phyloP scores from a whole-genome alignment of 2,113 vertebrate genomes.

The Malurus alboscapulatus region DNA sequence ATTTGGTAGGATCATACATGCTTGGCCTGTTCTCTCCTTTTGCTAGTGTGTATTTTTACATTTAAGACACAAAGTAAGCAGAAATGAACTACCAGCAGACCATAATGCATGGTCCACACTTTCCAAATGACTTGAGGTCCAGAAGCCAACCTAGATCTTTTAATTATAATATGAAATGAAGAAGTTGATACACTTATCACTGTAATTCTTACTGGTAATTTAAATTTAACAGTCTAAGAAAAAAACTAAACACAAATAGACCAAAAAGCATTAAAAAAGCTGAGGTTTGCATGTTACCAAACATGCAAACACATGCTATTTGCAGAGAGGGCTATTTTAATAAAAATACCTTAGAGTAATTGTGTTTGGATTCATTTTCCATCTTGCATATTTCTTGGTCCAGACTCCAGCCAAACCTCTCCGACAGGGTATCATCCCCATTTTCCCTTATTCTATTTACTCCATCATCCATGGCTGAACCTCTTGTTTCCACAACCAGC shows the following conservation, averaged over 20 bases:
- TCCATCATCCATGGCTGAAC: conserved; percentile 85
- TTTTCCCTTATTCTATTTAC: conserved; percentile 81
- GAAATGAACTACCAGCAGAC: not conserved
- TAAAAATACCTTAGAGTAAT: conserved; percentile 78
- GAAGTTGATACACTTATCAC: not conserved
- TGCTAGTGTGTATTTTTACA: not conserved
- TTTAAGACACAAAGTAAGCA: not conserved
- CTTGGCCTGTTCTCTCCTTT: not conserved
- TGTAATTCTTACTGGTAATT: not conserved
- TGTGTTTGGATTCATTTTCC: conserved; percentile 69
- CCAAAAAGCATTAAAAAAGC: not conserved
- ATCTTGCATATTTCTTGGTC: conserved; percentile 78
- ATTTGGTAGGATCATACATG: not conserved
- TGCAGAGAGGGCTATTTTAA: not conserved
- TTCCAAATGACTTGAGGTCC: not conserved
- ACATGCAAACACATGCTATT: not conserved
- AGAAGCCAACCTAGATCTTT: not conserved
- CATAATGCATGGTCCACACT: not conserved
- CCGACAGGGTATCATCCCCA: conserved; percentile 81
- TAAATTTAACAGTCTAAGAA: not conserved
- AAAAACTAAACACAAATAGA: not conserved
- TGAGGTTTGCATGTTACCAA: not conserved
- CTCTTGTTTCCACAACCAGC: conserved; percentile 89
- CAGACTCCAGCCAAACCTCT: conserved; percentile 80
- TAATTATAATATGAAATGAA: not conserved